Evolutionary conservation across 2,888 invertebrate genomes (phyloP).

Genomic region (Itoplectis maculator): DNA sequence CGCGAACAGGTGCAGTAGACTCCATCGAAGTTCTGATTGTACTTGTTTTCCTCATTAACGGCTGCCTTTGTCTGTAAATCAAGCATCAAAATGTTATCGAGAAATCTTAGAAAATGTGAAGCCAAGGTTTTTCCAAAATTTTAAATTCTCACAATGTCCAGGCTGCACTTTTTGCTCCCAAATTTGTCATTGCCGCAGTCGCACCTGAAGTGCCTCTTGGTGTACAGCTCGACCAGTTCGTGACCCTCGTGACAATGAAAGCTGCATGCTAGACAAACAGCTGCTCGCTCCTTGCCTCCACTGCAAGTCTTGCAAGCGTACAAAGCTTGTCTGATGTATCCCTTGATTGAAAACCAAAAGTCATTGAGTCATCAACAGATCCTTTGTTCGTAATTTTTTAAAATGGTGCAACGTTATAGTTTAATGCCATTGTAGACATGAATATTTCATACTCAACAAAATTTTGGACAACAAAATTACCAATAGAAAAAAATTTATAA

Average conservation of each 20-base stretch:
- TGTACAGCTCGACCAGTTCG: conserved; percentile 97
- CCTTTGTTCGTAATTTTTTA: neutral
- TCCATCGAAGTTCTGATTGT: conserved; percentile 98
- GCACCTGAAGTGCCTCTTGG: conserved; percentile 97
- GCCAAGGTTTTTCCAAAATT: neutral
- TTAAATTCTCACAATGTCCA: conserved; percentile 86
- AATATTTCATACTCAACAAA: no score
- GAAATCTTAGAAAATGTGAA: neutral
- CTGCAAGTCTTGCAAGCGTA: conserved; percentile 98
- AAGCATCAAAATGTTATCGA: conserved; percentile 13
- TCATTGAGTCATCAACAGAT: neutral
- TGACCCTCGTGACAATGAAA: conserved; percentile 98
- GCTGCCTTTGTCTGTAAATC: conserved; percentile 86
- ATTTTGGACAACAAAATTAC: neutral
- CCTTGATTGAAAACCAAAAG: conserved; percentile 86
- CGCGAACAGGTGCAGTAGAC: conserved; percentile 95
- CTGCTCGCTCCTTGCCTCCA: conserved; percentile 89
- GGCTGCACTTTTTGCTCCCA: conserved; percentile 88
- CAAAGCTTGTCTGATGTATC: conserved; percentile 96
- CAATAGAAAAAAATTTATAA: neutral
- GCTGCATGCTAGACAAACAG: conserved; percentile 97
- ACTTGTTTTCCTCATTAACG: conserved; percentile 90
- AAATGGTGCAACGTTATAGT: neutral
- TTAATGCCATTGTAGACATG: neutral
- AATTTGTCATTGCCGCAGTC: conserved; percentile 96